Base-by-base conservation (phyloP, 2,888 invertebrate genomes). In the Bhutanitis thaidina region DNA sequence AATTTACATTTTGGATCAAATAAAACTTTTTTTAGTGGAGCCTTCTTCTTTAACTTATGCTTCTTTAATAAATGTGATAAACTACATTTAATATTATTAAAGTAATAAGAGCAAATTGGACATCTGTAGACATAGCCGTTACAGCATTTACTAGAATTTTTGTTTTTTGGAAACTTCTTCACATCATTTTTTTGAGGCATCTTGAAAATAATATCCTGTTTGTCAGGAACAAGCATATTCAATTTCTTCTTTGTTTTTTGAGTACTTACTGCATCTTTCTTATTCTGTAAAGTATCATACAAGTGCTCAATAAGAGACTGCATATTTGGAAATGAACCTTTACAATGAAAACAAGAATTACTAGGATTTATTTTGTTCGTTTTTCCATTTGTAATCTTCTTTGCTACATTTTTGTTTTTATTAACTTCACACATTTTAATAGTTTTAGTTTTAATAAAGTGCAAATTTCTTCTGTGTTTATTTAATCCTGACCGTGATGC, bases 291-390 rank as follows among this genome's bases (percentile, higher is more conserved):
- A 49, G 80, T 58, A 44, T 67, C 62, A 58, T 85, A 85, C 30
- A 85, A 67, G 53, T 85, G 85, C 45, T 84, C 77, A 61, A 84
- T 80, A 16, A 85, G 62, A 35, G 58, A 57, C 57, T 69, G 66
- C 44, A 69, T 66, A 34, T 64, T 69, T 43, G 61, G 38, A 69
- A 84, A 85, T 38, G 49, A 13, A 54, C 64, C 56, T 14, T 71
- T 62, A 54, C 85, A 85, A 58, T 85, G 85, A 57, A 73, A 73
- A 64, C 85, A 85, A 45, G 39, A 44, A n/a, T 20, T 41, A 9
- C 14, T 8, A 10, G 37, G 25, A 25, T 30, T 49, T 13, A 13
- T 29, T 14, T 25, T 40, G 7, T 36, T 27, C n/a, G 32, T 32
- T 25, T 49, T 53, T 25, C 25, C 41, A 38, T 13, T 32, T 16